These are phyloP conservation scores for Steatornis caripensis DNA, from an alignment of 2,113 vertebrate species.

Conservation along the genomic window DNA sequence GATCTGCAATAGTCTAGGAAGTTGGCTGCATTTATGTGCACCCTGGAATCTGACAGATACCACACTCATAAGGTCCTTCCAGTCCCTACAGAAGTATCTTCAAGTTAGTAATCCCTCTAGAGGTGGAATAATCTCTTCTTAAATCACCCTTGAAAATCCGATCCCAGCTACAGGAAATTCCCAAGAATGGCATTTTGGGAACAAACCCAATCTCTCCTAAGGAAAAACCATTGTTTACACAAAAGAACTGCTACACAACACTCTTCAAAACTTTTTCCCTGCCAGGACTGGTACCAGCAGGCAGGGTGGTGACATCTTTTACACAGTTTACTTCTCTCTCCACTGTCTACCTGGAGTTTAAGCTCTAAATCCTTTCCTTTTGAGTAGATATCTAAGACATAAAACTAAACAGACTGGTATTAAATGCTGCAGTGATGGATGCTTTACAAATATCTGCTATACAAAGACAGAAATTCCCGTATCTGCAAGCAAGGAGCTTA, in stretches of 20 bases:
- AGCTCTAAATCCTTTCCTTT: neutral
- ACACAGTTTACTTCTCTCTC: neutral
- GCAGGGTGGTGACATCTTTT: neutral
- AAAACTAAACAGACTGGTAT: neutral
- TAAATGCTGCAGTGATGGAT: neutral
- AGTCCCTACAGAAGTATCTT: neutral
- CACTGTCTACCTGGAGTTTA: neutral
- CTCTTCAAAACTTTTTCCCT: neutral
- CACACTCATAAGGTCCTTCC: neutral
- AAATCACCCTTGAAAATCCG: neutral
- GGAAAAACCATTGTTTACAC: neutral
- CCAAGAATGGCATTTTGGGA: neutral
- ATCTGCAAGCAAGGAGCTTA: neutral
- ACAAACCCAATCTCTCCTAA: neutral
- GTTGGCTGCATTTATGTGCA: neutral
- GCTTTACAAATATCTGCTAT: neutral
- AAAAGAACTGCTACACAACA: neutral
- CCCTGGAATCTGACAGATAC: neutral
- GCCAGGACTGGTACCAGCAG: neutral
- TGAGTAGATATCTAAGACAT: neutral
- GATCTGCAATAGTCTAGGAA: neutral
- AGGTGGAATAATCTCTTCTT: neutral
- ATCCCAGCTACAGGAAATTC: neutral
- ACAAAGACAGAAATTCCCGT: neutral
- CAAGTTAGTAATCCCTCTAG: neutral